phyloP scores from a whole-genome alignment of 2,888 invertebrate genomes.

The Spodoptera littoralis region DNA sequence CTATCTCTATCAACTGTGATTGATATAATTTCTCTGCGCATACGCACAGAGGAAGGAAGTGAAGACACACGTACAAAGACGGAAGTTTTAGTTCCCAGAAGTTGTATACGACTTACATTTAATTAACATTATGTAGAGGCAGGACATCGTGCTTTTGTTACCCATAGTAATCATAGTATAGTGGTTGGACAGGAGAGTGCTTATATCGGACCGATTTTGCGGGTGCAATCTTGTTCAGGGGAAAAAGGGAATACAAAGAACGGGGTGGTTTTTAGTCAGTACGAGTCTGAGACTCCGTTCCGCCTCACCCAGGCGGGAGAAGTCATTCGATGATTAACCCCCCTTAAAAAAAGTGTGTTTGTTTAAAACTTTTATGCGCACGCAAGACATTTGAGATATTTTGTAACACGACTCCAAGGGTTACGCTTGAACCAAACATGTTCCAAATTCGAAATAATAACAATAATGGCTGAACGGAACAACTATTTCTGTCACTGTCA shows the following conservation, averaged over 20 bases:
- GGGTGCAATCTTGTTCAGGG: not conserved
- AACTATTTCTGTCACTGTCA: constrained; percentile 30
- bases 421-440: constrained; percentile 39
- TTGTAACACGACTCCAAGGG: constrained; percentile 33
- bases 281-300: too few species aligned
- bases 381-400: constrained; percentile 22
- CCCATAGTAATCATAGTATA: too few species aligned
- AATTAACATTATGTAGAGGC: too few species aligned
- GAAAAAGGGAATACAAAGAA: too few species aligned
- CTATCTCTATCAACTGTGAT: too few species aligned
- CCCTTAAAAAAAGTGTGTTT: too few species aligned
- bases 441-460: constrained; percentile 53
- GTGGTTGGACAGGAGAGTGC: too few species aligned
- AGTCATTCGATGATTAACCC: too few species aligned
- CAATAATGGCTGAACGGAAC: constrained; percentile 35
- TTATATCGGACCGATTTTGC: too few species aligned
- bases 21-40: constrained; percentile 4
- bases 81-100: constrained; percentile 35
- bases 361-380: constrained; percentile 1
- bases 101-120: constrained; percentile 11
- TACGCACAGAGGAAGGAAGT: constrained; percentile 28
- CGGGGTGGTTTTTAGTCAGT: too few species aligned
- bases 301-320: too few species aligned
- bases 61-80: constrained; percentile 30
- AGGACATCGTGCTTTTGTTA: too few species aligned